Conservation (phyloP, 1,140 invertebrate species). For the Drosophila ogumai region DNA sequence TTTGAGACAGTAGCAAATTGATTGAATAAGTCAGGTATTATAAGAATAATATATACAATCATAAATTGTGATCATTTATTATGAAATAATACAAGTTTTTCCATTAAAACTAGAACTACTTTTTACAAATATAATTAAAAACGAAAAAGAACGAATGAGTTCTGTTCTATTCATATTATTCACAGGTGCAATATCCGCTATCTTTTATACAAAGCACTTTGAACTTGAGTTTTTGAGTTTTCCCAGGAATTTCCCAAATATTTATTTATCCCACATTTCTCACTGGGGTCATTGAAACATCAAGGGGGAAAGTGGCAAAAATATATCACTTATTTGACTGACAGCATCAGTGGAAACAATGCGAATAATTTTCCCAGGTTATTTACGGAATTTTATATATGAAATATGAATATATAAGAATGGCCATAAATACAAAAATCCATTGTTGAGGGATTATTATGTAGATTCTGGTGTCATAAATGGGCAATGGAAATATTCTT, state of each 20-base stretch:
- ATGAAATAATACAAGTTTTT: not conserved
- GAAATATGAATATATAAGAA: slow-evolving; percentile 5
- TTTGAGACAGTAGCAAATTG: not conserved
- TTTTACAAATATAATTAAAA: not conserved
- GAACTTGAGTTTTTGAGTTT: slow-evolving; percentile 2
- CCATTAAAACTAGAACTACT: not conserved
- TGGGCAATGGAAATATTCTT: not conserved
- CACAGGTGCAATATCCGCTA: not conserved
- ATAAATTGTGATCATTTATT: too few species aligned
- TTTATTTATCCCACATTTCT: not conserved
- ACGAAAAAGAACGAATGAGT: too few species aligned
- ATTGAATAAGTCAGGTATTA: too few species aligned
- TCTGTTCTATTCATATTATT: too few species aligned
- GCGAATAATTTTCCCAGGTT: not conserved
- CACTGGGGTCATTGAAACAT: slow-evolving; percentile 17
- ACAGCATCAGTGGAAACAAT: slow-evolving; percentile 16
- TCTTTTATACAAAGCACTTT: slow-evolving; percentile 6
- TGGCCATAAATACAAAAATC: slow-evolving; percentile 1
- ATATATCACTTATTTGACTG: slow-evolving; percentile 15
- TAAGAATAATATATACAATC: not conserved
- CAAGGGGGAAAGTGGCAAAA: slow-evolving; percentile 1
- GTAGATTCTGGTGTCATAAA: not conserved
- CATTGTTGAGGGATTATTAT: not conserved
- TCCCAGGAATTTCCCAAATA: not conserved
- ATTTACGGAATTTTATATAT: slow-evolving; percentile 7